Evolutionary conservation across 2,797 vertebrate genomes (phyloP).

Genomic region (Rhabdomys pumilio): DNA sequence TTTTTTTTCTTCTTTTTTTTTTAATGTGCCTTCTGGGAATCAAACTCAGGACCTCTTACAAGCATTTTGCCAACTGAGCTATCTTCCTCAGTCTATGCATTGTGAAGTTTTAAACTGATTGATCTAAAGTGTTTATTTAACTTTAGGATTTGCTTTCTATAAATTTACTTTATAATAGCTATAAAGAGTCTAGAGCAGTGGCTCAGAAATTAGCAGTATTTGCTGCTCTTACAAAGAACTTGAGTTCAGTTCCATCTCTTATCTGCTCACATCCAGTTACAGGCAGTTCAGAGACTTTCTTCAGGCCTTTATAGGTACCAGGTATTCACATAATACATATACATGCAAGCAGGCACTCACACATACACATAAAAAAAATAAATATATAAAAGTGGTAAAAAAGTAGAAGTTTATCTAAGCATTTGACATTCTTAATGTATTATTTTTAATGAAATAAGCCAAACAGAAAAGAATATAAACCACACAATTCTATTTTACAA

Average conservation of each 20-base stretch:
- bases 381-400: not conserved
- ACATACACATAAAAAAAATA: not conserved
- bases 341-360: not conserved
- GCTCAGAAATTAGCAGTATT: not conserved
- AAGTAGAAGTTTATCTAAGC: not conserved
- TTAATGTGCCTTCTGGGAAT: not conserved
- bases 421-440: not conserved
- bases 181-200: not conserved
- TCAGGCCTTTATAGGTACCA: not conserved
- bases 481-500: not conserved
- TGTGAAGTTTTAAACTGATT: not conserved
- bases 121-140: not conserved
- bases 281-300: not conserved
- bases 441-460: not conserved
- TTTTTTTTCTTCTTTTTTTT: not conserved
- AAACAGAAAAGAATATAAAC: not conserved
- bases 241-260: not conserved
- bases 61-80: not conserved
- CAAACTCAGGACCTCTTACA: not conserved
- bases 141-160: not conserved
- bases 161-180: not conserved
- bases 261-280: not conserved
- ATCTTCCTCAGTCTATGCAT: not conserved
- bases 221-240: not conserved
- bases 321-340: not conserved